These are phyloP conservation scores for Sinella curviseta DNA, from an alignment of 1,140 invertebrate species.

Conservation along the genomic window DNA sequence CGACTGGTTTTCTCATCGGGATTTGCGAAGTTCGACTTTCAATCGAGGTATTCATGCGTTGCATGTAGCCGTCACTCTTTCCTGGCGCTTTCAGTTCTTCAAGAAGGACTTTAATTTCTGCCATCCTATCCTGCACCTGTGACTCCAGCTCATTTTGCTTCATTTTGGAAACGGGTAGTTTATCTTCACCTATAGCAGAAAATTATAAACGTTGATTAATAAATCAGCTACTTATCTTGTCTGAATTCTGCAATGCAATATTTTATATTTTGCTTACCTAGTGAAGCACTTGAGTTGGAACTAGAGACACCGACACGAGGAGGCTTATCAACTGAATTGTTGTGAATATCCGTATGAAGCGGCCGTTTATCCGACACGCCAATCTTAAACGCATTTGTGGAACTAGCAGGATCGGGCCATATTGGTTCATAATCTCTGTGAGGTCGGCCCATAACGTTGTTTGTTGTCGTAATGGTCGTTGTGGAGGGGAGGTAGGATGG, in stretches of 20 bases:
- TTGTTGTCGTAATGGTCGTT: constrained; percentile 30
- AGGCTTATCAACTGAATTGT: neutral
- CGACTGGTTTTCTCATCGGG: neutral
- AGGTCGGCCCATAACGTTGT: constrained; percentile 1
- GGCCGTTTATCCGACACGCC: neutral
- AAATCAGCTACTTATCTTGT: no score
- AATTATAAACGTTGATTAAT: no score
- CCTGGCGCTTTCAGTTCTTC: constrained; percentile 37
- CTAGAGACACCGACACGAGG: neutral
- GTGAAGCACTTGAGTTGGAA: neutral
- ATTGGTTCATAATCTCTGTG: constrained; percentile 47
- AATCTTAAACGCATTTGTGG: neutral
- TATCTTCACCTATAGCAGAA: neutral
- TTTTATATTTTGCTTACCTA: no score
- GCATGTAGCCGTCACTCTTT: neutral
- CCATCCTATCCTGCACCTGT: constrained; percentile 30
- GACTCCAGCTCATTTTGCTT: neutral
- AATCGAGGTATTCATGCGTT: neutral
- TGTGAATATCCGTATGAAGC: neutral
- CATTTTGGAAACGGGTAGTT: neutral
- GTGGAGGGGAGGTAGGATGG: neutral
- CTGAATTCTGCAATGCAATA: no score
- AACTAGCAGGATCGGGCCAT: constrained; percentile 37
- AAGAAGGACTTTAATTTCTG: constrained; percentile 43
- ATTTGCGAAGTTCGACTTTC: neutral